Conservation (phyloP, 2,888 invertebrate genomes). For the Athalia circularis region DNA sequence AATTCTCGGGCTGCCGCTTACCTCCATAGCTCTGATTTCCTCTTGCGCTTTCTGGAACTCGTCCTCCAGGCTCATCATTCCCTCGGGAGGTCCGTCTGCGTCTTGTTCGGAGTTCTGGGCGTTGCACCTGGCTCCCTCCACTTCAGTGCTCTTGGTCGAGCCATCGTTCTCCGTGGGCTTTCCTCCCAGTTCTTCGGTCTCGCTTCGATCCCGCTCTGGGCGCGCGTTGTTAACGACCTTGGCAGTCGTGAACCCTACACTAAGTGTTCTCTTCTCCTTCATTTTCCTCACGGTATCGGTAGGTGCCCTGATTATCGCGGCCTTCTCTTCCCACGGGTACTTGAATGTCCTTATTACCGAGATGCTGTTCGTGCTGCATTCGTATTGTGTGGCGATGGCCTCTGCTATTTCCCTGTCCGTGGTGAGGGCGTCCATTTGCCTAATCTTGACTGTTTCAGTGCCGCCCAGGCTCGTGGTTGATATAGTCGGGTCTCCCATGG, state of each 20-base stretch:
- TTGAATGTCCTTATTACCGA: background rate
- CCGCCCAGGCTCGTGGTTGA: background rate
- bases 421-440: background rate
- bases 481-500: background rate
- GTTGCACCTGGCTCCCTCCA: no score
- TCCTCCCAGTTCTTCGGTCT: background rate
- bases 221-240: background rate
- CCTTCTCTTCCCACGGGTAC: constrained; percentile 12
- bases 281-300: background rate
- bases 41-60: no score
- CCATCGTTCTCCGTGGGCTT: background rate
- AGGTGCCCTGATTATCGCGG: background rate
- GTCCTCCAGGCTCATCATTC: no score
- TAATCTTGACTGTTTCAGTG: background rate
- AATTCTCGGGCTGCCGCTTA: background rate
- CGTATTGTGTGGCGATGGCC: background rate
- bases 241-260: background rate
- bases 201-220: background rate
- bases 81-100: no score
- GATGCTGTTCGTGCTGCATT: no score
- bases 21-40: no score
- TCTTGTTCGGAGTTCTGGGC: no score
- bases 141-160: background rate
- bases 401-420: background rate
- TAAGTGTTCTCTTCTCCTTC: background rate